Conservation (phyloP, 2,797 vertebrate species). For the Enteromius treurensis region DNA sequence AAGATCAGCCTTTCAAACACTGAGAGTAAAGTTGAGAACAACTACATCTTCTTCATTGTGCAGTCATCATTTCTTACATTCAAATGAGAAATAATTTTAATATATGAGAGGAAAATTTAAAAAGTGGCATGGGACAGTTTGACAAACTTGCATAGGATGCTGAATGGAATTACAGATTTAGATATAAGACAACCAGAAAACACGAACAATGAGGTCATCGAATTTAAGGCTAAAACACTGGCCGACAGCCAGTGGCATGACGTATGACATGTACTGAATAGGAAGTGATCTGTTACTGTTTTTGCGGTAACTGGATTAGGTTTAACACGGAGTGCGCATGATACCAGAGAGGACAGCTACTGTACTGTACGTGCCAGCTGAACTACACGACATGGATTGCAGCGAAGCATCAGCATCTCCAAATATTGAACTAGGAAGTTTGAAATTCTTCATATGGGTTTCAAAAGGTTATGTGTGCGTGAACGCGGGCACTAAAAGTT, state of each 20-base stretch:
- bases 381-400: neutral
- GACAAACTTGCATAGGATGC: neutral
- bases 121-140: neutral
- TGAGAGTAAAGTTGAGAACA: neutral
- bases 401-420: neutral
- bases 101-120: neutral
- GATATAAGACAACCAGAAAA: neutral
- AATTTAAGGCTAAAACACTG: neutral
- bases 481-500: neutral
- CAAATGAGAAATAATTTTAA: neutral
- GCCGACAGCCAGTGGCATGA: neutral
- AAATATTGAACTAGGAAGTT: neutral
- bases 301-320: conserved; percentile 28
- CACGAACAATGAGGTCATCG: neutral
- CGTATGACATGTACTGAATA: neutral
- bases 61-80: neutral
- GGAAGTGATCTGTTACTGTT: conserved; percentile 7
- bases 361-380: neutral
- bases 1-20: neutral
- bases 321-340: neutral
- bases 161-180: neutral
- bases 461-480: neutral
- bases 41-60: neutral
- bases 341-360: neutral
- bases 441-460: neutral